phyloP scores from a whole-genome alignment of 2,113 vertebrate genomes.

The Eira barbara region DNA sequence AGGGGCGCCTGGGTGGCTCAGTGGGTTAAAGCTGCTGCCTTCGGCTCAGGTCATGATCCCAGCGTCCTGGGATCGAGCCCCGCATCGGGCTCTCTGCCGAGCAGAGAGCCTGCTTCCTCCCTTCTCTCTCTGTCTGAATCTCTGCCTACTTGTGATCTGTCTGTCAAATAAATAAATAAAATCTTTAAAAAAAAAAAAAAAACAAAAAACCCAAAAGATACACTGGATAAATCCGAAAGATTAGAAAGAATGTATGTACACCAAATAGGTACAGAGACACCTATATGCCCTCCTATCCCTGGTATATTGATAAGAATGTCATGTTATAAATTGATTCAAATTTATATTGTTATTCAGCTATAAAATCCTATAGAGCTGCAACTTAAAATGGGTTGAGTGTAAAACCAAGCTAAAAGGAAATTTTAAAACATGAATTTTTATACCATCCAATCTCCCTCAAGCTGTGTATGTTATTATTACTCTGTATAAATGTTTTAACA shows the following conservation, averaged over 20 bases:
- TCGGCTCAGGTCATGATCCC: too few relatives aligned
- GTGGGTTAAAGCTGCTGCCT: too few relatives aligned
- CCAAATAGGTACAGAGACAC: neutral
- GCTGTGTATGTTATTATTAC: neutral
- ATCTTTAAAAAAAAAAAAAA: too few relatives aligned
- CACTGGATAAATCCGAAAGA: conserved; percentile 10
- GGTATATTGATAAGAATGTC: conserved; percentile 7
- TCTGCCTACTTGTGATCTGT: too few relatives aligned
- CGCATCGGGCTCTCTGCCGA: too few relatives aligned
- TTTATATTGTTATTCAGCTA: neutral
- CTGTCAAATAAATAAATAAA: too few relatives aligned
- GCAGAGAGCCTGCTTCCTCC: too few relatives aligned
- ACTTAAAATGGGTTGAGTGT: conserved; percentile 12
- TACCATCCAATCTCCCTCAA: neutral
- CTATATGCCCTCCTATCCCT: neutral
- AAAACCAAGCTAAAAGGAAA: neutral
- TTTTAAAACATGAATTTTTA: conserved; percentile 19
- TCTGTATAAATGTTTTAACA: conserved; percentile 27
- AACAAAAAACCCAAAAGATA: conserved; percentile 10
- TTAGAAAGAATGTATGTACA: neutral
- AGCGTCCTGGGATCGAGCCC: too few relatives aligned
- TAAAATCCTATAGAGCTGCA: neutral
- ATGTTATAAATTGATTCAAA: neutral
- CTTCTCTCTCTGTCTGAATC: too few relatives aligned
- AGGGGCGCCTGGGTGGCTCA: too few relatives aligned